Evolutionary conservation across 37 sponge, comb jelly and placozoan genomes (phyloP).

Genomic region (Agelas oroides): DNA sequence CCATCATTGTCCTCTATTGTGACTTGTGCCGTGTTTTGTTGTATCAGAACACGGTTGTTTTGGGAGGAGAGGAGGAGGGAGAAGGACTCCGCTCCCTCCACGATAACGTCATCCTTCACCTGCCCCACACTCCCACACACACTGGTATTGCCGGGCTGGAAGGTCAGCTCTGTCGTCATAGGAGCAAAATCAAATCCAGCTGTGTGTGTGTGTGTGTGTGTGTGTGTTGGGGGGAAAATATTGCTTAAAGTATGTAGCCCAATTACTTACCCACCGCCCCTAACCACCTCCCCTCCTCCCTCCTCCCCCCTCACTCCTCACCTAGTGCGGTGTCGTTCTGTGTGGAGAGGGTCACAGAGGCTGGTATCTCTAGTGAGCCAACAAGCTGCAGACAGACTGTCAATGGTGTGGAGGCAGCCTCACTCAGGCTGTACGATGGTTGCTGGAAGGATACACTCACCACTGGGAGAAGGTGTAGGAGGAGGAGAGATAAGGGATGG

Average conservation of each 20-base stretch:
- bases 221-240: no score
- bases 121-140: no score
- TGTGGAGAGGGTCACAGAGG: conserved; percentile 1
- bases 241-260: no score
- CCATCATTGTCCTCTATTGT: conserved; percentile 45
- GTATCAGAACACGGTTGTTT: neutral
- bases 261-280: no score
- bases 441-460: no score
- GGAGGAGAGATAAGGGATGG: no score
- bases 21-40: neutral
- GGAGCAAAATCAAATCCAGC: no score
- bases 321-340: neutral
- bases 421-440: neutral
- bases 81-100: conserved; percentile 27
- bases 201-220: no score
- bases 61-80: neutral
- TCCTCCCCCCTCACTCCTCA: neutral
- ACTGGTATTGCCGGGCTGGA: no score
- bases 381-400: conserved; percentile 10
- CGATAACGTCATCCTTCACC: conserved; percentile 15
- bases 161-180: no score
- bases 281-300: no score
- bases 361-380: conserved; percentile 6
- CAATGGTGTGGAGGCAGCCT: neutral
- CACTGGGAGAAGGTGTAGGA: no score